Evolutionary conservation across 2,797 vertebrate species (phyloP).

Genomic region (Numenius phaeopus): DNA sequence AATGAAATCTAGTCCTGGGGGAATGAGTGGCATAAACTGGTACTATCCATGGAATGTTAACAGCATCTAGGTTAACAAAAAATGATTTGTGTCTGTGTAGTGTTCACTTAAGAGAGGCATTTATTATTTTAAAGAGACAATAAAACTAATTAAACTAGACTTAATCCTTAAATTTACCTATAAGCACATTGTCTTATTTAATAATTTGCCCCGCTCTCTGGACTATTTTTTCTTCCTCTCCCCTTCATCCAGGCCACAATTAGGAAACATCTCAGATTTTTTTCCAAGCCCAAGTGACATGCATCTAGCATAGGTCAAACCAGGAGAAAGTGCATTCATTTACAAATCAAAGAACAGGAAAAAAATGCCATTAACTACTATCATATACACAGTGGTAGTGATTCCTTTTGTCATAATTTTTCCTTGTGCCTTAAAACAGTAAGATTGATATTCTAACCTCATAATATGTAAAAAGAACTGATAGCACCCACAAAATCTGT

Average conservation of each 20-base stretch:
- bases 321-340: neutral
- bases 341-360: neutral
- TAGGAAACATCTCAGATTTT: neutral
- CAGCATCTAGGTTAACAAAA: neutral
- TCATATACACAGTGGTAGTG: neutral
- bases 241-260: neutral
- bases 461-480: neutral
- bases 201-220: neutral
- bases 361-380: neutral
- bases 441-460: neutral
- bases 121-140: neutral
- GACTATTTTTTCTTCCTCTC: neutral
- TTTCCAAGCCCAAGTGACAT: neutral
- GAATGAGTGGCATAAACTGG: neutral
- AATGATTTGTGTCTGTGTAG: neutral
- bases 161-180: neutral
- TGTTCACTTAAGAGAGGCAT: neutral
- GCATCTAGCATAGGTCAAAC: neutral
- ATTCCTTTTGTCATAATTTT: neutral
- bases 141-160: neutral
- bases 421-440: neutral
- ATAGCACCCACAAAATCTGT: neutral
- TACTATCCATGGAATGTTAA: neutral
- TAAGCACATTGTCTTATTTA: neutral
- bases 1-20: neutral